Conservation (phyloP, 2,113 vertebrate genomes). For the Chamaetylas fuelleborni region DNA sequence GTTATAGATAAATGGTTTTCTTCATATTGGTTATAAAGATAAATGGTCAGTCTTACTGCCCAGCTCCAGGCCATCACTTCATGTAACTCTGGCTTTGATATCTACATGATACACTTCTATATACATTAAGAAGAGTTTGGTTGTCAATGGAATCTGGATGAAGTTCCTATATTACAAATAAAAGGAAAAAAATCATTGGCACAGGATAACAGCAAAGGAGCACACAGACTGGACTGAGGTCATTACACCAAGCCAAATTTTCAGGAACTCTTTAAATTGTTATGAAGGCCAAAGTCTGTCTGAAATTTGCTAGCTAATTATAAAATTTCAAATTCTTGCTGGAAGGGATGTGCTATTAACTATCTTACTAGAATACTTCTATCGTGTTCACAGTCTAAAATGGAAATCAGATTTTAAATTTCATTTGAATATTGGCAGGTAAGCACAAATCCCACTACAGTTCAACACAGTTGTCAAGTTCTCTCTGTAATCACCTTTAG, state of each 20-base stretch:
- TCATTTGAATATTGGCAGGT: neutral
- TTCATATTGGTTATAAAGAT: neutral
- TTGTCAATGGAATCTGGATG: neutral
- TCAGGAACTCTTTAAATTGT: neutral
- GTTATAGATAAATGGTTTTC: neutral
- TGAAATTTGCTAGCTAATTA: neutral
- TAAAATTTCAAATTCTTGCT: neutral
- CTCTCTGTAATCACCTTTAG: neutral
- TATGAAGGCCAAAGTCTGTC: neutral
- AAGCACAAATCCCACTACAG: neutral
- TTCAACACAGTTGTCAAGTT: neutral
- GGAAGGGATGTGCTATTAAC: neutral
- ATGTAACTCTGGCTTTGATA: neutral
- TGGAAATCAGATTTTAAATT: neutral
- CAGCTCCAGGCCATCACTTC: neutral
- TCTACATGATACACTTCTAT: neutral
- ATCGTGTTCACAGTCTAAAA: neutral
- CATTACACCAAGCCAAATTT: neutral
- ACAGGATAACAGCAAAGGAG: neutral
- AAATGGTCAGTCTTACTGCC: neutral
- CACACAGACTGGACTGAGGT: neutral
- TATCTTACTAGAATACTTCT: neutral
- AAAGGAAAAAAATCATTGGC: neutral
- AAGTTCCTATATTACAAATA: neutral
- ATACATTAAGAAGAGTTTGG: neutral